These are phyloP conservation scores for Anguilla japonica DNA, from an alignment of 2,113 vertebrate genomes.

Conservation along the genomic window DNA sequence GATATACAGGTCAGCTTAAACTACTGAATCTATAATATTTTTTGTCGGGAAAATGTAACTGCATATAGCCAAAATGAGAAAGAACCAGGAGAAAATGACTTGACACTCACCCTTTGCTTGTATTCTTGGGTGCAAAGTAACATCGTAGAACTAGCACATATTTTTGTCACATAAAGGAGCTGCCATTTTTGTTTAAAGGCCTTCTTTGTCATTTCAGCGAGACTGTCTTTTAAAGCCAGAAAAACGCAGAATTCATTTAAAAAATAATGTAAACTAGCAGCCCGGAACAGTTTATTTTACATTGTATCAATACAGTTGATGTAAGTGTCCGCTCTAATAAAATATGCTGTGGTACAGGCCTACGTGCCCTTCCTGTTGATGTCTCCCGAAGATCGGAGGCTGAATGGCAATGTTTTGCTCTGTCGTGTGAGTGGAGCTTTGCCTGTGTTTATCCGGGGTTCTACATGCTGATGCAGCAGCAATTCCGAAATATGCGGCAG, in stretches of 20 bases:
- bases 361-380: slow-evolving; percentile 10
- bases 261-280: slow-evolving; percentile 11
- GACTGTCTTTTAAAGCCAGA: neutral
- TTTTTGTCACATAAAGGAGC: slow-evolving; percentile 7
- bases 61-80: neutral
- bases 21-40: neutral
- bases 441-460: neutral
- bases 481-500: neutral
- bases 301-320: slow-evolving; percentile 8
- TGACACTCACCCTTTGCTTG: neutral
- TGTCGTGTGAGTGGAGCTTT: neutral
- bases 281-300: slow-evolving; percentile 4
- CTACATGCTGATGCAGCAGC: slow-evolving; percentile 3
- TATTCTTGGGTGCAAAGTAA: neutral
- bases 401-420: neutral
- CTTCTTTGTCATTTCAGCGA: neutral
- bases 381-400: neutral
- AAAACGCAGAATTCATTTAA: neutral
- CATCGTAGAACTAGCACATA: neutral
- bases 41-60: neutral
- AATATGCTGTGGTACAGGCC: neutral
- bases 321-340: slow-evolving; percentile 9
- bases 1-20: neutral
- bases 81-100: neutral
- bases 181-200: neutral